A percentile compares a stretch with the other conserved stretches of the same genome.
These are phyloP conservation scores for silkworm (Bombyx mori) DNA, from an alignment of 1,140 invertebrate species.

Conservation along the genomic window DNA sequence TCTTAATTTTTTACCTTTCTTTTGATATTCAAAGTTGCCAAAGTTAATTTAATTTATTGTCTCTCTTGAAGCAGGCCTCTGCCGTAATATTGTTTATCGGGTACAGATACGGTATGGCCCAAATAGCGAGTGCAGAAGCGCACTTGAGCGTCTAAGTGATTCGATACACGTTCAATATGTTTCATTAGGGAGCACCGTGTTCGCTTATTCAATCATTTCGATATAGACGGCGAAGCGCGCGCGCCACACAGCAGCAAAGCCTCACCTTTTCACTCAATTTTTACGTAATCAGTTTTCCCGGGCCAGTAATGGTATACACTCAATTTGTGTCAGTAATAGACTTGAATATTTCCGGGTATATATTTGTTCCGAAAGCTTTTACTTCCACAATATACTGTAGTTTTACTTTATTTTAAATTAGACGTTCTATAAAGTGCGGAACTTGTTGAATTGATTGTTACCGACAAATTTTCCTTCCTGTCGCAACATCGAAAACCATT, in stretches of 20 bases:
- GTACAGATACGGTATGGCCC: constrained; percentile 55
- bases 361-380: constrained; percentile 7
- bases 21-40: constrained; percentile 59
- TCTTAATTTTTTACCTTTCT: constrained; percentile 44
- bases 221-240: constrained; percentile 34
- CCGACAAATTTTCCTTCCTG: constrained; percentile 39
- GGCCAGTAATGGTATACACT: constrained; percentile 48
- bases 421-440: neutral
- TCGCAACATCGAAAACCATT: constrained; percentile 33
- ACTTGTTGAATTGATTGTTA: constrained; percentile 14
- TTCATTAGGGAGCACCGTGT: constrained; percentile 61
- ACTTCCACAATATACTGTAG: constrained; percentile 5
- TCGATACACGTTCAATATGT: constrained; percentile 69
- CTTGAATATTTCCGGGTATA: constrained; percentile 1
- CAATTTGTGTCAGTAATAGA: constrained; percentile 26
- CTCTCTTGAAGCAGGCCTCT: constrained; percentile 65
- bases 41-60: constrained; percentile 66
- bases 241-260: constrained; percentile 21
- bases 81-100: constrained; percentile 58
- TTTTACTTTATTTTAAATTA: constrained; percentile 1
- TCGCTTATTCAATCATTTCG: constrained; percentile 67
- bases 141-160: constrained; percentile 60
- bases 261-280: constrained; percentile 43
- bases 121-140: constrained; percentile 58
- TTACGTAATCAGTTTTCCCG: constrained; percentile 61